Conservation (phyloP, 1,140 invertebrate genomes). For the Hypothenemus hampei region DNA sequence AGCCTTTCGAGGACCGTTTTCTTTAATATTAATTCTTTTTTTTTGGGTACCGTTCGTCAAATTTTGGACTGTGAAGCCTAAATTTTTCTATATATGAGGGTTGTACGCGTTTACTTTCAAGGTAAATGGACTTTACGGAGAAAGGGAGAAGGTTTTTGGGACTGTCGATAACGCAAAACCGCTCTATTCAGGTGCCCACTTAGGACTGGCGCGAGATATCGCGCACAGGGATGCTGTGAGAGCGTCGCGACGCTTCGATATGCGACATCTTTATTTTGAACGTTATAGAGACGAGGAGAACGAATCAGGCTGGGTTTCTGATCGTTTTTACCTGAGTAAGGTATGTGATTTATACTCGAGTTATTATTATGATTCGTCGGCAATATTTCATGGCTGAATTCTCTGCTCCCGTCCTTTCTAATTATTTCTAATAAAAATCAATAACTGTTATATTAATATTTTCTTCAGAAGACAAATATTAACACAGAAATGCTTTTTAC, state of each 20-base stretch:
- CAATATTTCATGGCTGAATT: constrained; percentile 20
- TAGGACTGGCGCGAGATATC: constrained; percentile 22
- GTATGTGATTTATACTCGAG: constrained; percentile 22
- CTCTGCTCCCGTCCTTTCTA: background rate
- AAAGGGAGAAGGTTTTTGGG: constrained; percentile 21
- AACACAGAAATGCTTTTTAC: too few relatives aligned
- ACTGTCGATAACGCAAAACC: constrained; percentile 24
- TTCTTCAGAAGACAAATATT: too few relatives aligned
- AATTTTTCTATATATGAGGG: too few relatives aligned
- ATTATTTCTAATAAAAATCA: too few relatives aligned
- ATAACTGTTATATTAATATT: too few relatives aligned
- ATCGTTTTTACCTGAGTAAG: constrained; percentile 19
- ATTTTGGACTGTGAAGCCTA: too few relatives aligned
- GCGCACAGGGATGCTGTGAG: constrained; percentile 25
- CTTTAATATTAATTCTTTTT: background rate
- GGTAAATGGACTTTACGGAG: constrained; percentile 21
- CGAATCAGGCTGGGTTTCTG: background rate
- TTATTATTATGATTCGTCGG: constrained; percentile 18
- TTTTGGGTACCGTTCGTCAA: constrained; percentile 2
- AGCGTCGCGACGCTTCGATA: constrained; percentile 19
- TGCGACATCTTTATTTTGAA: constrained; percentile 11
- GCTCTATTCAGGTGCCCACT: constrained; percentile 25
- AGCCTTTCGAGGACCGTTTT: background rate
- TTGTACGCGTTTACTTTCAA: constrained; percentile 23
- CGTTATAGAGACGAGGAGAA: background rate